phyloP scores from a whole-genome alignment of 1,140 invertebrate genomes.

The Procambarus clarkii region DNA sequence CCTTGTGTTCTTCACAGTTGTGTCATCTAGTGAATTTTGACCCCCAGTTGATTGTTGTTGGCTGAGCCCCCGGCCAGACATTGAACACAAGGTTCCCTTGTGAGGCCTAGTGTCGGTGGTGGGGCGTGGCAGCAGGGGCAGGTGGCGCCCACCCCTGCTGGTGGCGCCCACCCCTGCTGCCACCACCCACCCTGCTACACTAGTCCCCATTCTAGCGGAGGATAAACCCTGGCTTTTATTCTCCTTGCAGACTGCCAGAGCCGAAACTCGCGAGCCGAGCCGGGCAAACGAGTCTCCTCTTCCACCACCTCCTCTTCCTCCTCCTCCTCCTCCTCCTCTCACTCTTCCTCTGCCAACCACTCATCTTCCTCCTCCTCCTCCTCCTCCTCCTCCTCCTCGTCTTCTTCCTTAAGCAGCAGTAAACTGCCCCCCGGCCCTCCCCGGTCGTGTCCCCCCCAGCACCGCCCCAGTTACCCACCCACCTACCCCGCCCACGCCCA shows the following conservation, averaged over 20 bases:
- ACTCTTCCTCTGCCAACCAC: conserved; percentile 39
- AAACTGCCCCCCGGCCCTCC: conserved; percentile 53
- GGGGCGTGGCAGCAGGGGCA: background rate
- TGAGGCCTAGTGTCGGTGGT: conserved; percentile 20
- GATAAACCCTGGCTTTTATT: conserved; percentile 71
- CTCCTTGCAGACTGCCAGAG: conserved; percentile 73
- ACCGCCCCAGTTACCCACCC: conserved; percentile 68
- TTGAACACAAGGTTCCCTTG: conserved; percentile 37
- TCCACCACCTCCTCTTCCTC: conserved; percentile 60
- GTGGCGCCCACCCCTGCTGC: background rate
- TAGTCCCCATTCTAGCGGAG: conserved; percentile 40
- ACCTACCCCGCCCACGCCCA: conserved; percentile 51
- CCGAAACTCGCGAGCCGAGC: conserved; percentile 72
- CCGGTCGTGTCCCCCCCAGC: conserved; percentile 57
- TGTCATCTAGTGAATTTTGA: conserved; percentile 26
- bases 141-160: background rate
- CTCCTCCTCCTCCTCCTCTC: conserved; percentile 51
- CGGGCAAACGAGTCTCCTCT: conserved; percentile 62
- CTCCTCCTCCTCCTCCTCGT: conserved; percentile 62
- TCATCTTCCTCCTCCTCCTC: conserved; percentile 52
- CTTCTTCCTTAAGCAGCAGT: conserved; percentile 64
- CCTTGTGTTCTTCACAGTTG: conserved; percentile 25
- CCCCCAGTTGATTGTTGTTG: conserved; percentile 29
- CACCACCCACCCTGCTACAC: conserved; percentile 20
- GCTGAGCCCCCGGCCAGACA: conserved; percentile 27